Percentiles rank a stretch among this genome's conserved stretches.
Evolutionary conservation across 2,113 vertebrate genomes (phyloP).

Genomic region (Orcinus orca): DNA sequence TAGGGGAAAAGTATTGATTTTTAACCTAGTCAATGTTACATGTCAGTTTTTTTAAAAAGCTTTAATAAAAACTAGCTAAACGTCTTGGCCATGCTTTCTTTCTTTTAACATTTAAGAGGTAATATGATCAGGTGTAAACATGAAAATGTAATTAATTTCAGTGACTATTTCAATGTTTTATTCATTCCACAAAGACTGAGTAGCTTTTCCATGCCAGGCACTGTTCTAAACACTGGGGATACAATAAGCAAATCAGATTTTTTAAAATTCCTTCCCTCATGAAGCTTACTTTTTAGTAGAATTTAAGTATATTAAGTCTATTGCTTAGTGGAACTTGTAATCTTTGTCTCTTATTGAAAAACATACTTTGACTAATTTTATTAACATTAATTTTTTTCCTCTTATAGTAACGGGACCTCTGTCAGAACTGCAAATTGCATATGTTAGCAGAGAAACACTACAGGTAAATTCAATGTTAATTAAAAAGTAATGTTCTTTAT

Average conservation of each 20-base stretch:
- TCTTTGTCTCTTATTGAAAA: conserved; percentile 23
- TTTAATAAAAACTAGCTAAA: conserved; percentile 23
- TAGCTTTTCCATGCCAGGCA: neutral
- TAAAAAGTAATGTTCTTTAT: conserved; percentile 6
- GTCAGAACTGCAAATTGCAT: conserved; percentile 97
- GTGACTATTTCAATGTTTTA: neutral
- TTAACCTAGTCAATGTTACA: neutral
- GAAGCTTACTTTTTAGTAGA: neutral
- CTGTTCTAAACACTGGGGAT: neutral
- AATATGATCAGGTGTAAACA: neutral
- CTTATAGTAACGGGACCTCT: conserved; percentile 95
- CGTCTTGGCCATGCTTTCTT: neutral
- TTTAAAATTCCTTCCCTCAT: neutral
- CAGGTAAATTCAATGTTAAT: conserved; percentile 86
- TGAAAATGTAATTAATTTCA: neutral
- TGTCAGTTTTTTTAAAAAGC: neutral
- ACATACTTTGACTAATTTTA: conserved; percentile 15
- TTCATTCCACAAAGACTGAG: neutral
- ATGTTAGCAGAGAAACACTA: conserved; percentile 98
- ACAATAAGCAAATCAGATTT: neutral
- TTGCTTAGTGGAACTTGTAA: neutral
- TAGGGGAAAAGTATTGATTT: neutral
- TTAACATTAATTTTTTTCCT: conserved; percentile 31
- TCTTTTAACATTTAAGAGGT: conserved; percentile 20
- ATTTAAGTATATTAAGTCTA: neutral